A percentile compares a stretch with the other conserved stretches of the same genome.
These are phyloP conservation scores for Paratrypauchen microcephalus DNA, from an alignment of 2,797 vertebrate genomes.

Conservation along the genomic window DNA sequence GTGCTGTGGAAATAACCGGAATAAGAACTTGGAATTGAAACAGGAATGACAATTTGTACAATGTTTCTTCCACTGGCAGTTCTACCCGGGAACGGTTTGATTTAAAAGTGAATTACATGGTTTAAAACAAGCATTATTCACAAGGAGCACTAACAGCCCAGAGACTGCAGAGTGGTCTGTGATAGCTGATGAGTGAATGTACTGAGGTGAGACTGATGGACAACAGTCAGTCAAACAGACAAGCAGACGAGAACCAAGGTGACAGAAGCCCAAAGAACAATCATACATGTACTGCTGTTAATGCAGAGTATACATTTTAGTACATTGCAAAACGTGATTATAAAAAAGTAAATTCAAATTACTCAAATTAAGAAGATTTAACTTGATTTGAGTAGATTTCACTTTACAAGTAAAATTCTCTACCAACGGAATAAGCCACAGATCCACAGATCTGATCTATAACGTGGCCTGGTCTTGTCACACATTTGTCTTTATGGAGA, in stretches of 20 bases:
- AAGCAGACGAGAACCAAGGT: background rate
- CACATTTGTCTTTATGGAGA: no score
- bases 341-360: no score
- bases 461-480: no score
- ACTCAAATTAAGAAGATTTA: no score
- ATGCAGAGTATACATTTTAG: no score
- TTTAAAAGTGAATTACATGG: background rate
- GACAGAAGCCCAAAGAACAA: background rate
- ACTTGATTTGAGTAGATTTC: no score
- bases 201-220: background rate
- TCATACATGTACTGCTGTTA: no score
- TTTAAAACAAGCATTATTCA: background rate
- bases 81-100: background rate
- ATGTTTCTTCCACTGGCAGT: background rate
- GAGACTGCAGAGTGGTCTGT: background rate
- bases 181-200: slow-evolving; percentile 8
- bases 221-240: background rate
- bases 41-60: background rate
- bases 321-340: no score
- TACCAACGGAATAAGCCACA: no score
- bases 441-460: no score
- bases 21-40: background rate
- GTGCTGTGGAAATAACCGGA: background rate
- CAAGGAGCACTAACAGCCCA: background rate
- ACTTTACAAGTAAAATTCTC: no score